phyloP scores from a whole-genome alignment of 2,888 invertebrate species.

The Tipula confusa region DNA sequence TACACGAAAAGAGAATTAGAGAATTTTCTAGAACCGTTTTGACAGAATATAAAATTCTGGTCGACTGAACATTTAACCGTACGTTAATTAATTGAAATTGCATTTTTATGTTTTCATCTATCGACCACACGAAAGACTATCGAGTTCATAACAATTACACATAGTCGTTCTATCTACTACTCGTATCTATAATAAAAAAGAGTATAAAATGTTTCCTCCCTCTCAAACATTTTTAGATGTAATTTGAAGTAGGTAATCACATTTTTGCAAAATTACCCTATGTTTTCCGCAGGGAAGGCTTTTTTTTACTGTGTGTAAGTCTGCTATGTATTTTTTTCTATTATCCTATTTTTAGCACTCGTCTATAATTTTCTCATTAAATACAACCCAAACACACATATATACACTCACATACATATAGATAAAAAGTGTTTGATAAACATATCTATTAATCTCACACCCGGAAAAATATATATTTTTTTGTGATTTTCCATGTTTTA shows the following conservation, averaged over 20 bases:
- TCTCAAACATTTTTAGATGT: background rate
- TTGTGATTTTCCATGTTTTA: background rate
- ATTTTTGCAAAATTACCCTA: background rate
- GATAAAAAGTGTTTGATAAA: background rate
- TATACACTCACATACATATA: background rate
- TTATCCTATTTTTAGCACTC: background rate
- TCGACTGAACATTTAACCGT: too few relatives aligned
- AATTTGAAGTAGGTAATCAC: background rate
- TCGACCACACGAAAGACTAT: background rate
- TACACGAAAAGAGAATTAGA: too few relatives aligned
- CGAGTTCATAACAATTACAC: background rate
- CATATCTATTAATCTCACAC: background rate
- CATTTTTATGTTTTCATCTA: too few relatives aligned
- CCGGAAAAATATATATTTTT: background rate
- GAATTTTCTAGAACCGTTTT: too few relatives aligned
- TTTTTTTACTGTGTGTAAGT: background rate
- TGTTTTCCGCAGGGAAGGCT: background rate
- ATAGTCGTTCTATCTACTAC: background rate
- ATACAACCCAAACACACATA: background rate
- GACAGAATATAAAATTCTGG: too few relatives aligned
- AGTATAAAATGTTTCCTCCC: background rate
- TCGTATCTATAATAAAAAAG: background rate
- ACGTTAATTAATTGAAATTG: too few relatives aligned
- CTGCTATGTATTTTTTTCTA: background rate
- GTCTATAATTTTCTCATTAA: conserved; percentile 1